Conservation (phyloP, 1,140 invertebrate genomes). For the Drosophila yakuba region DNA sequence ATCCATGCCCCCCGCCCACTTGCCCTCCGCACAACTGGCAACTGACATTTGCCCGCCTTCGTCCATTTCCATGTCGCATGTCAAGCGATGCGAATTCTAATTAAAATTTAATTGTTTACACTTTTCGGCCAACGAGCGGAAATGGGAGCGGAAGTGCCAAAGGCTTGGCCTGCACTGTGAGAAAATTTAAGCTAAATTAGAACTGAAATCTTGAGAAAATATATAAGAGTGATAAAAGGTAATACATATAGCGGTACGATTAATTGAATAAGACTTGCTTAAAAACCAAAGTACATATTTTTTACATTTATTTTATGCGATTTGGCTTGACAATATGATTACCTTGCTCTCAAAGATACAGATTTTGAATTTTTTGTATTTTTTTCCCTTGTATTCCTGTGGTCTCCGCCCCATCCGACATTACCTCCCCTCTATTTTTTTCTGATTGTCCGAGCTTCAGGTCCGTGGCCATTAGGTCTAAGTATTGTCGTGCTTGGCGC, state of each 20-base stretch:
- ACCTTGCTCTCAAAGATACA: too few species aligned
- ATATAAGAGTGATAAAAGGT: neutral
- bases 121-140: slow-evolving; percentile 71
- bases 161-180: slow-evolving; percentile 27
- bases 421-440: neutral
- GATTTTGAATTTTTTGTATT: too few species aligned
- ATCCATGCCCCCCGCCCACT: too few species aligned
- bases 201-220: neutral
- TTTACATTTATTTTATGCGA: too few species aligned
- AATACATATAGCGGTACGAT: too few species aligned
- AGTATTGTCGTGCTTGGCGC: slow-evolving; percentile 75
- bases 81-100: slow-evolving; percentile 76
- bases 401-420: too few species aligned
- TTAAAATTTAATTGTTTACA: slow-evolving; percentile 83
- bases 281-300: too few species aligned
- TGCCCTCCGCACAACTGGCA: slow-evolving; percentile 16
- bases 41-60: slow-evolving; percentile 31
- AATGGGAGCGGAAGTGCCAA: slow-evolving; percentile 62
- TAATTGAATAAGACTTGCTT: too few species aligned
- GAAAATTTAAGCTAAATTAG: neutral
- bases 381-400: neutral
- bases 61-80: slow-evolving; percentile 48
- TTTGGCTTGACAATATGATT: too few species aligned
- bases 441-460: slow-evolving; percentile 26
- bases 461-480: slow-evolving; percentile 67